phyloP scores from a whole-genome alignment of 2,888 invertebrate species.

The Mellilla xanthometata region DNA sequence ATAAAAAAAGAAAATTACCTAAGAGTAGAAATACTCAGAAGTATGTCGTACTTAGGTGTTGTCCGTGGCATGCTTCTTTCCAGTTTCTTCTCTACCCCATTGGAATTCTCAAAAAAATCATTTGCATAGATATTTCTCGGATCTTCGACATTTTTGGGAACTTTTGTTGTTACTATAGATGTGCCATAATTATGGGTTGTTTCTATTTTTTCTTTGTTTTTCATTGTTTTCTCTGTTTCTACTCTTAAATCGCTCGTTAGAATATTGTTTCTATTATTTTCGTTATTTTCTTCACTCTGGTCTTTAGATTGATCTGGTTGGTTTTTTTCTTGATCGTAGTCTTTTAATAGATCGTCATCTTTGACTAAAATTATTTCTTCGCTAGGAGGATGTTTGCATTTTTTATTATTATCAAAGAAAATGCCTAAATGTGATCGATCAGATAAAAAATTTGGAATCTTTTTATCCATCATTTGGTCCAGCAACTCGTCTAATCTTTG shows the following conservation, averaged over 20 bases:
- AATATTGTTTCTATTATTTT: not conserved
- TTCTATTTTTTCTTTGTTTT: not conserved
- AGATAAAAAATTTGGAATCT: slow-evolving; percentile 37
- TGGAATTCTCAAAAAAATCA: slow-evolving; percentile 20
- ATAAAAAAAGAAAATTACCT: too few species aligned
- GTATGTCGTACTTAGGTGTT: slow-evolving; percentile 30
- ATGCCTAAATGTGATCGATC: slow-evolving; percentile 39
- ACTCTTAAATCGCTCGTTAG: not conserved
- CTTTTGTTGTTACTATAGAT: not conserved
- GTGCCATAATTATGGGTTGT: not conserved
- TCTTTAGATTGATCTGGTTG: not conserved
- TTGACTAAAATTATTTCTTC: slow-evolving; percentile 2
- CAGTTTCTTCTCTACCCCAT: slow-evolving; percentile 17
- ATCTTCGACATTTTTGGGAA: not conserved
- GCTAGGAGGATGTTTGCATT: slow-evolving; percentile 32
- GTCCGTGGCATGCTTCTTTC: slow-evolving; percentile 26
- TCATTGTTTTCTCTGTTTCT: not conserved
- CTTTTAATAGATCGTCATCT: slow-evolving; percentile 2
- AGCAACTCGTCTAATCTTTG: slow-evolving; percentile 56
- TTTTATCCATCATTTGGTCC: slow-evolving; percentile 48
- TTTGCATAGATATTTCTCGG: slow-evolving; percentile 3
- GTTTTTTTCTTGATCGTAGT: not conserved
- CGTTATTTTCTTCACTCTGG: not conserved
- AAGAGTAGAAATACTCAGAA: slow-evolving; percentile 48
- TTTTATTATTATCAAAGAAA: slow-evolving; percentile 31